phyloP scores from a whole-genome alignment of 2,113 vertebrate genomes.

The Cottus gobio region DNA sequence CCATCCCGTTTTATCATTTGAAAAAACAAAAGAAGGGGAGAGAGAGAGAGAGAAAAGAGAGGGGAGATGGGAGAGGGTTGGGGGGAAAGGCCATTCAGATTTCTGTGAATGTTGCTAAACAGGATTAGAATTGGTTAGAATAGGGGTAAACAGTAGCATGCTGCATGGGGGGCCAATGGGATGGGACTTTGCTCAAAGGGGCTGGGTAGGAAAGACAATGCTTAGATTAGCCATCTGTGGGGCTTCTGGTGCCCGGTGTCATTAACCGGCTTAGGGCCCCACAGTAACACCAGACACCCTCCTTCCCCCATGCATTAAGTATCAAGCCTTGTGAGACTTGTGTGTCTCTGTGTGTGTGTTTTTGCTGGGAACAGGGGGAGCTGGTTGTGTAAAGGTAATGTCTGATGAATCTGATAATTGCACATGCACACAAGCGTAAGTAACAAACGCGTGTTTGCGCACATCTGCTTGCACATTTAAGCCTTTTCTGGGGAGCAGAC shows the following conservation, averaged over 20 bases:
- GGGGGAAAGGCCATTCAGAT: conserved; percentile 68
- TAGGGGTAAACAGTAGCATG: conserved; percentile 79
- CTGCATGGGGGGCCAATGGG: conserved; percentile 72
- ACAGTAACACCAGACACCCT: conserved; percentile 67
- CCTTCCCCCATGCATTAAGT: conserved; percentile 61
- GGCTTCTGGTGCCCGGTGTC: conserved; percentile 76
- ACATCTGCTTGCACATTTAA: conserved; percentile 61
- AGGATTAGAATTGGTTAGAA: conserved; percentile 85
- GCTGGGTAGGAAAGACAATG: conserved; percentile 78
- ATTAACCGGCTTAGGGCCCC: conserved; percentile 82
- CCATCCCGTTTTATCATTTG: conserved; percentile 63
- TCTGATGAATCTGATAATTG: conserved; percentile 56
- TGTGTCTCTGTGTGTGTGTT: conserved; percentile 22
- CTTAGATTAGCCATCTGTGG: conserved; percentile 87
- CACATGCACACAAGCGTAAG: conserved; percentile 47
- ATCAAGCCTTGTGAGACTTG: conserved; percentile 53
- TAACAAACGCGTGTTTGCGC: conserved; percentile 29
- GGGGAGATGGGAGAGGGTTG: conserved; percentile 21
- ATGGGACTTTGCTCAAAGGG: conserved; percentile 68
- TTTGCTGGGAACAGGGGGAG: conserved; percentile 17
- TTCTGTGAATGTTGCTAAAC: conserved; percentile 82
- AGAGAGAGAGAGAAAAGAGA: conserved; percentile 29
- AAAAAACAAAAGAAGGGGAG: conserved; percentile 69
- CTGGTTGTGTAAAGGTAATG: conserved; percentile 43
- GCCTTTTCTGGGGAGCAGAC: conserved; percentile 28